Percentiles rank a stretch among this genome's conserved stretches.
Evolutionary conservation across 2,888 invertebrate genomes (phyloP).

Genomic region (Parelbella ahira): DNA sequence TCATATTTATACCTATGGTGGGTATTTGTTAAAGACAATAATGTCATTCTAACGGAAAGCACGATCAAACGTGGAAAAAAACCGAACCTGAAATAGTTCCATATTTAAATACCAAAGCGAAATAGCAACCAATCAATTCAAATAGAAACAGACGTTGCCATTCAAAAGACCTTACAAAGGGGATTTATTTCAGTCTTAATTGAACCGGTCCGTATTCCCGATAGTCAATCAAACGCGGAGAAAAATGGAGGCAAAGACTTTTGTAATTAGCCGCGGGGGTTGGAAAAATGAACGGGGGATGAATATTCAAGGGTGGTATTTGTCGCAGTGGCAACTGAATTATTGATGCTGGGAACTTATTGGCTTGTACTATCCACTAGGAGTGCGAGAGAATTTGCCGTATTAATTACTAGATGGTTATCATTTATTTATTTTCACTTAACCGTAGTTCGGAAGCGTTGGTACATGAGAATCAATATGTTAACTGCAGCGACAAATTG

Average conservation of each 20-base stretch:
- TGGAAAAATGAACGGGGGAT: constrained; percentile 40
- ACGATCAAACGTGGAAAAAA: not conserved
- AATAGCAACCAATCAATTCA: constrained; percentile 21
- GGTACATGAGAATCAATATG: too few species aligned
- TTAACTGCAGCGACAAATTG: too few species aligned
- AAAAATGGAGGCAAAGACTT: constrained; percentile 26
- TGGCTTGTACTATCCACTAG: constrained; percentile 3
- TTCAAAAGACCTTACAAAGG: constrained; percentile 23
- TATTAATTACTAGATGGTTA: too few species aligned
- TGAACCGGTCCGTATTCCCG: constrained; percentile 22
- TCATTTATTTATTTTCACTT: too few species aligned
- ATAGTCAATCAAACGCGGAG: constrained; percentile 26
- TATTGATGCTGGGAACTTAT: constrained; percentile 40
- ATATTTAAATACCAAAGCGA: constrained; percentile 7
- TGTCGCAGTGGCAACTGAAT: constrained; percentile 42
- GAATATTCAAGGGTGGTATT: constrained; percentile 44
- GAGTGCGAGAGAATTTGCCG: not conserved
- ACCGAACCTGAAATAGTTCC: not conserved
- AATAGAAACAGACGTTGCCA: constrained; percentile 21
- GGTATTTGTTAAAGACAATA: too few species aligned
- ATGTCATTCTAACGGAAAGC: not conserved
- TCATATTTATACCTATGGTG: too few species aligned
- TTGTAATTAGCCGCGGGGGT: constrained; percentile 24
- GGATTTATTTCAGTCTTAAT: constrained; percentile 24
- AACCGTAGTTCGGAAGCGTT: too few species aligned